Evolutionary conservation across 2,888 invertebrate genomes (phyloP), one percentile per base, ranked within the genome.

Genomic region (Galerucella pusilla): DNA sequence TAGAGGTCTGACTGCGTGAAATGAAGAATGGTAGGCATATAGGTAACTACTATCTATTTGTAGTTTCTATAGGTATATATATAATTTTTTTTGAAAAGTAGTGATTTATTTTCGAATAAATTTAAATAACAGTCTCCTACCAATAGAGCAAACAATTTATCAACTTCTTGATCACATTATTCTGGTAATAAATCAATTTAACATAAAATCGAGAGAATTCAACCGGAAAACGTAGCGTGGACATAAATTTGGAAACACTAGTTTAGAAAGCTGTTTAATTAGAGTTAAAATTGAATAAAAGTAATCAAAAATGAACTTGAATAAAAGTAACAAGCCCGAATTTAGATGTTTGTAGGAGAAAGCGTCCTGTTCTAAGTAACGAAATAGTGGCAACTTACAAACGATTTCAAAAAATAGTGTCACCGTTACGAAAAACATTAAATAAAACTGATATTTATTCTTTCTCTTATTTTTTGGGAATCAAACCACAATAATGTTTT

Each of bases 191-290:
- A 20, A 5, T 57, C n/a, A 57, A 57, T 16, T 20, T 7, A 57
- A 57, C 10, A 16, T 16, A 57, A 57, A 57, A 16, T 57, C 11
- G 57, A 20, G 10, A 10, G 16, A 9, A 57, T 16, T 57, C 57
- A 57, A 57, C 10, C 57, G 57, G 57, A 57, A 57, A 57, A 57
- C 20, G 61, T 42, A 12, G 61, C 28, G 42, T 28, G 35, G 42
- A 63, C 61, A 63, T 14, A 63, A 63, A 63, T 42, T 63, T 63
- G 61, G 28, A 63, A 63, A 63, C 35, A 11, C 5, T 28, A 63
- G 12, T 35, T 63, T 63, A 63, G 61, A 63, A 63, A 63, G 61
- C 20, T 20, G 25, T 42, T 63, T 35, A 42, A 63, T 63, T 63
- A n/a, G 35, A 10, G 7, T 16, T 57, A 57, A 63, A 63, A 63